phyloP scores from a whole-genome alignment of 2,797 vertebrate species.

The Myripristis jacobus region DNA sequence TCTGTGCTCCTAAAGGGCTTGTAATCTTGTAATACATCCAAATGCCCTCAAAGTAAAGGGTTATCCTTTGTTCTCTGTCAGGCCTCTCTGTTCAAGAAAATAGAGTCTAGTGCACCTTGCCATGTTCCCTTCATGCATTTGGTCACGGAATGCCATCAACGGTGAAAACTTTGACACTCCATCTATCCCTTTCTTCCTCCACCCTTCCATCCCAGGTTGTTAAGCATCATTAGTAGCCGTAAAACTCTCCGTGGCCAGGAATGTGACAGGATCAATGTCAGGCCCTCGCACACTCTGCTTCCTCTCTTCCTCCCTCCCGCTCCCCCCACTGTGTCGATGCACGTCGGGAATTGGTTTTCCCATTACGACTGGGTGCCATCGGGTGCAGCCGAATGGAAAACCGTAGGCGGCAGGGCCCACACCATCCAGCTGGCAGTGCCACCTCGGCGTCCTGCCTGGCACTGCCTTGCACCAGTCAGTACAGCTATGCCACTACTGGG shows the following conservation, averaged over 20 bases:
- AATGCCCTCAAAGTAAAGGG: slow-evolving; percentile 11
- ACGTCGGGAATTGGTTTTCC: slow-evolving; percentile 57
- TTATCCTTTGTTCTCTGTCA: background rate
- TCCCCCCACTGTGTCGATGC: slow-evolving; percentile 32
- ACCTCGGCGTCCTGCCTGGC: slow-evolving; percentile 53
- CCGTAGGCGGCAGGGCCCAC: slow-evolving; percentile 31
- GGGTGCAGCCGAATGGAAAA: slow-evolving; percentile 65
- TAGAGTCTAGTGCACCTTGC: slow-evolving; percentile 2
- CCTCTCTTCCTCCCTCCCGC: slow-evolving; percentile 21
- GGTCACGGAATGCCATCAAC: background rate
- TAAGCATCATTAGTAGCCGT: slow-evolving; percentile 49
- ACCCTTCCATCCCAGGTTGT: slow-evolving; percentile 48
- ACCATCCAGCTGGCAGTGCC: slow-evolving; percentile 52
- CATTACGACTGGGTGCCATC: slow-evolving; percentile 55
- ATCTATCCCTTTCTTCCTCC: slow-evolving; percentile 28
- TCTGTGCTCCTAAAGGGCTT: background rate
- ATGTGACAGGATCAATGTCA: slow-evolving; percentile 56
- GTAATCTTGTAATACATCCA: slow-evolving; percentile 5
- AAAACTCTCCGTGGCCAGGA: slow-evolving; percentile 46
- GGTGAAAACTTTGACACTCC: slow-evolving; percentile 19
- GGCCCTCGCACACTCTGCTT: slow-evolving; percentile 33
- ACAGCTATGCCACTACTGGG: slow-evolving; percentile 37
- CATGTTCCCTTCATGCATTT: slow-evolving; percentile 28
- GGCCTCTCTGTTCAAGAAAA: slow-evolving; percentile 7
- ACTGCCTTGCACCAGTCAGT: slow-evolving; percentile 52